Evolutionary conservation across 2,113 vertebrate species (phyloP), one percentile per base, ranked within the genome.

Genomic region (Athene noctua): DNA sequence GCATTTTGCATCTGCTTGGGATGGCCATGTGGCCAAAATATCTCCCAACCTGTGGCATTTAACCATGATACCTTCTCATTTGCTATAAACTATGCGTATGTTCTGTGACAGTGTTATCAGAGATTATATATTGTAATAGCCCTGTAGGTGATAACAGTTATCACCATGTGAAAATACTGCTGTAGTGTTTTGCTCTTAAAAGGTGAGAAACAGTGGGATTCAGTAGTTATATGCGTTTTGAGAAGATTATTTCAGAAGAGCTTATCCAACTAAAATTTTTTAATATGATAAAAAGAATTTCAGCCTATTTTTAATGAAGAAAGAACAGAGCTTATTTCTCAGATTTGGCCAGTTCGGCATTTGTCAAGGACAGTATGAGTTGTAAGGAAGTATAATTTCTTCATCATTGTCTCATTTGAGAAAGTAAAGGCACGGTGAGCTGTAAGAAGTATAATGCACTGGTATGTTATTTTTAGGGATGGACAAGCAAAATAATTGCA

Each of bases 391-490:
- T n/a, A 51, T 42, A 94, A 93, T 81, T 90, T 42, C 29, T 80
- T 70, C 46, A 10, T 70, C 84, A 67, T 47, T 89, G 72, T 96
- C 82, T 89, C 46, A 72, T 89, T 75, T 92, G 82, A 92, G 57
- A 78, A 84, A 65, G 70, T 32, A 92, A 97, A 73, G 88, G 30
- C 23, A 22, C 0, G 0, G 58, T 59, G 89, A 95, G 22, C 62
- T 65, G 12, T 55, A 85, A 90, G 62, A 80, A 86, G 32, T 72
- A 78, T 36, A 81, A 82, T 86, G 46, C 32, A 49, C 70, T 23
- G 16, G 26, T 84, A n/a, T 94, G 54, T 91, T 95, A 40, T 87
- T 96, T 96, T 93, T 92, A 90, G 70, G 80, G 89, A 62, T 23
- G 68, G 73, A 62, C 77, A 86, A 67, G 10, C 61, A 92, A 38